Evolutionary conservation across 2,113 vertebrate species (phyloP), one percentile per base, ranked within the genome.

Genomic region (Maccullochella peelii): DNA sequence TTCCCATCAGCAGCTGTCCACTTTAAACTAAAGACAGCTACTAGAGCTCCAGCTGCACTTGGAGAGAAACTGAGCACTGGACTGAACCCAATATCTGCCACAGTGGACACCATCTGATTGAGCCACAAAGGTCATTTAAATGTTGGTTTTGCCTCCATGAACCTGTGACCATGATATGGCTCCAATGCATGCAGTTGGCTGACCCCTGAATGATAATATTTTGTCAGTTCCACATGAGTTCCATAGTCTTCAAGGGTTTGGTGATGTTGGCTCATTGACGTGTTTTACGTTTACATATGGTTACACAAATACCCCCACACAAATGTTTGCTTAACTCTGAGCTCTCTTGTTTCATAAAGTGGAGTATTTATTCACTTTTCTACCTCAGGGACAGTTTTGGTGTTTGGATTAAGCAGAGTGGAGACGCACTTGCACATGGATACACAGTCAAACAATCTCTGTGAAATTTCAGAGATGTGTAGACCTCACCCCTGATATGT

Each of bases 191-290:
- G 54, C 1, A 49, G 47, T 16, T 23, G 18, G 25, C 44, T 73
- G 38, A 62, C 44, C 62, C 62, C 36, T 69, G n/a, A 73, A 55
- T n/a, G 44, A 77, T 78, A 62, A 72, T 42, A 76, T 83, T 82
- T 77, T 77, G 36, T 62, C 12, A 50, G n/a, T 59, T 86, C 42
- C 59, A 76, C 40, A 33, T 30, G 8, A 55, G 14, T 62, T 50
- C 27, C 20, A 36, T 44, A 21, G 36, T 59, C 14, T 69, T 69
- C 10, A n/a, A 73, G n/a, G 47, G 30, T 82, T 78, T 78, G 42
- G 33, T 69, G 20, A 79, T 86, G 47, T 57, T 80, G 55, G 63
- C 70, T 67, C 50, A 42, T 8, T 55, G 40, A 30, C 1, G 0
- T 69, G 52, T 40, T 77, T 62, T 57, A 54, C 12, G 6, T 80